Evolutionary conservation across 2,888 invertebrate species (phyloP).

Genomic region (Drosophila pullipes): DNA sequence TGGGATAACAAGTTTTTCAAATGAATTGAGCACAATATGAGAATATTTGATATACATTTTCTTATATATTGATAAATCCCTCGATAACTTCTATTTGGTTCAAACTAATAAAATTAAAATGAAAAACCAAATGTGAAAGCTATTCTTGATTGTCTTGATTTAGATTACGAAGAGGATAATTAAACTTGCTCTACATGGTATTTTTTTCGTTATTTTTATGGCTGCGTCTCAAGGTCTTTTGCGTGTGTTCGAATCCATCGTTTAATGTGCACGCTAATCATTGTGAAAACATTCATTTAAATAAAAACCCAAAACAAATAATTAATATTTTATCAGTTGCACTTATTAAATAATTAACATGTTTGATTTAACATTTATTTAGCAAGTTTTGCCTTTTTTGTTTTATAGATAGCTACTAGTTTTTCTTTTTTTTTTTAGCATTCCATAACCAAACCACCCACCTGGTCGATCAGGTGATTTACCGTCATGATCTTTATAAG

Average conservation of each 20-base stretch:
- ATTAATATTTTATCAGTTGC: conserved; percentile 63
- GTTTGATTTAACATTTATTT: conserved; percentile 61
- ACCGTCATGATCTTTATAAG: conserved; percentile 61
- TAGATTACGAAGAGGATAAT: neutral
- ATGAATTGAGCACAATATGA: neutral
- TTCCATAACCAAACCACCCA: conserved; percentile 27
- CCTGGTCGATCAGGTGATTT: conserved; percentile 74
- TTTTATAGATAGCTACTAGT: conserved; percentile 34
- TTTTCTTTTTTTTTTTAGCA: conserved; percentile 2
- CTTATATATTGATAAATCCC: neutral
- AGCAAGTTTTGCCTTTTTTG: conserved; percentile 33
- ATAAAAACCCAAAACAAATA: conserved; percentile 31
- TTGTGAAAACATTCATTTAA: conserved; percentile 2
- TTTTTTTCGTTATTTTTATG: neutral
- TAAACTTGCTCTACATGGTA: neutral
- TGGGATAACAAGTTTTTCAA: conserved; percentile 1
- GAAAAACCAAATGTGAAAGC: neutral
- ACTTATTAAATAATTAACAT: conserved; percentile 74
- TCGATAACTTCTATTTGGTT: neutral
- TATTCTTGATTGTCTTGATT: neutral
- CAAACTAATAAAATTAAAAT: neutral
- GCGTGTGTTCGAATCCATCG: neutral
- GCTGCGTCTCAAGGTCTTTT: neutral
- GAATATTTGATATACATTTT: neutral
- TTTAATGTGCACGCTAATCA: conserved; percentile 32